phyloP scores from a whole-genome alignment of 2,888 invertebrate genomes.

The Pristionchus exspectatus region DNA sequence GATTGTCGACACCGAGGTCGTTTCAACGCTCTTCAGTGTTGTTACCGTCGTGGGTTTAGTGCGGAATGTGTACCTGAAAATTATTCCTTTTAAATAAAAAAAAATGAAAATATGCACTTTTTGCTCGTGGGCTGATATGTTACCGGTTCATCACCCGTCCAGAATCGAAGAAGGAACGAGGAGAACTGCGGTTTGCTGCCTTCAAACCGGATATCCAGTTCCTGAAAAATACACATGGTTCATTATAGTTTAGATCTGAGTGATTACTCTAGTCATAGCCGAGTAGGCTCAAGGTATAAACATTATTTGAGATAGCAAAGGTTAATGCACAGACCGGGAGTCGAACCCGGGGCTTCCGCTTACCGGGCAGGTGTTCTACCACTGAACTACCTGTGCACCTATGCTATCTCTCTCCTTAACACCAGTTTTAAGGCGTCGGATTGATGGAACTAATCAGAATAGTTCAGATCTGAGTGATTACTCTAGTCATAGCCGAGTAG shows the following conservation, averaged over 20 bases:
- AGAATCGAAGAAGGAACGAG: conserved; percentile 23
- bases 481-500: too few species aligned
- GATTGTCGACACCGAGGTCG: not conserved
- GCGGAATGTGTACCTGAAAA: not conserved
- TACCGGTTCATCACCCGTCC: not conserved
- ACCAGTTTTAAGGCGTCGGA: too few species aligned
- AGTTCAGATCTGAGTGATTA: too few species aligned
- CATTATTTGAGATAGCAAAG: too few species aligned
- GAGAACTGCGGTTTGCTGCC: conserved; percentile 21
- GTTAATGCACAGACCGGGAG: too few species aligned
- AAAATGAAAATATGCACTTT: not conserved
- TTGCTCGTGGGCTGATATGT: not conserved
- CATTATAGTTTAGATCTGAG: not conserved
- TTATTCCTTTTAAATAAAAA: not conserved
- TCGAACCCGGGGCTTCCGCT: too few species aligned
- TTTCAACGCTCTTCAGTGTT: not conserved
- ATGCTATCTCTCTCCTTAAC: too few species aligned
- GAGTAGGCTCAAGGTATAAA: too few species aligned
- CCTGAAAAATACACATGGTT: not conserved
- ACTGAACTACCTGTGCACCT: too few species aligned
- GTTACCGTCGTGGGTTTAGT: not conserved
- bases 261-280: too few species aligned
- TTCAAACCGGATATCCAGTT: not conserved
- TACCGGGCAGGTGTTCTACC: too few species aligned
- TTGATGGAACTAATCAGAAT: too few species aligned